Percentiles rank a stretch among this genome's conserved stretches.
Evolutionary conservation across 2,797 vertebrate species (phyloP).

Genomic region (Otus scops): DNA sequence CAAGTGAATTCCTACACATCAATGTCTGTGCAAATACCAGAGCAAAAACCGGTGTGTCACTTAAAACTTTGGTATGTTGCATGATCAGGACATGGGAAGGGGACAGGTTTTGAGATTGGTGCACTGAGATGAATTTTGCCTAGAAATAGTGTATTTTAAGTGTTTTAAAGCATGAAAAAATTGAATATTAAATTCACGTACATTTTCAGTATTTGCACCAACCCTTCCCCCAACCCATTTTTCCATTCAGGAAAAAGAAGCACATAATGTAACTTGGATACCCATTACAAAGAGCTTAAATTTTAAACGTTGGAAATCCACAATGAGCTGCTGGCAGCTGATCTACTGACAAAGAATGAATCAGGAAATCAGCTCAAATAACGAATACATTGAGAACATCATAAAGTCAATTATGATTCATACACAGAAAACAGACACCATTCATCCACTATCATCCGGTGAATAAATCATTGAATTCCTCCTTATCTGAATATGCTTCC

Average conservation of each 20-base stretch:
- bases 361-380: conserved; percentile 59
- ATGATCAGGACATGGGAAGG: not conserved
- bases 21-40: not conserved
- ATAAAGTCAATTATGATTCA: conserved; percentile 53
- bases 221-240: not conserved
- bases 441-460: conserved; percentile 28
- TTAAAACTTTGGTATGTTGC: not conserved
- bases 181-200: not conserved
- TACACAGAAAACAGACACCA: conserved; percentile 51
- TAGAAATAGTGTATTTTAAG: not conserved
- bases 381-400: conserved; percentile 49
- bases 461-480: conserved; percentile 18
- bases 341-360: conserved; percentile 31
- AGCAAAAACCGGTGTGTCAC: not conserved
- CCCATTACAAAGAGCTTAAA: conserved; percentile 14
- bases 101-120: not conserved
- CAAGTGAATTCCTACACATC: not conserved
- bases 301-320: conserved; percentile 5
- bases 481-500: not conserved
- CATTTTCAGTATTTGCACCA: not conserved
- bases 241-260: not conserved
- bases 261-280: not conserved
- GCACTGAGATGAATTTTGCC: not conserved
- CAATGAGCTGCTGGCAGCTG: not conserved
- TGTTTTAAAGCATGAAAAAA: not conserved